Conservation (phyloP, 2,113 vertebrate species). For the Phodopus roborovskii region DNA sequence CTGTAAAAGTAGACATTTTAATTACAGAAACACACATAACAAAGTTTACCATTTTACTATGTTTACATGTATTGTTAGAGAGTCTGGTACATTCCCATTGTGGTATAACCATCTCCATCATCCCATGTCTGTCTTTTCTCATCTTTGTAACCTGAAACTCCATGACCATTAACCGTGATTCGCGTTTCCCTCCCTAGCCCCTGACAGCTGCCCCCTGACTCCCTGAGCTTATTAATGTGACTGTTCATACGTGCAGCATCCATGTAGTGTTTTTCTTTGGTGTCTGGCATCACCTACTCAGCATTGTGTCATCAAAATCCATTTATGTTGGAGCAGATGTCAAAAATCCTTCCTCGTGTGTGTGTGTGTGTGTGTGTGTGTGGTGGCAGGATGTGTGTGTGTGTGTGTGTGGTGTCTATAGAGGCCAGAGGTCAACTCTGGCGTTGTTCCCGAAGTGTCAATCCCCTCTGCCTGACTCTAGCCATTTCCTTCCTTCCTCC, state of each 20-base stretch:
- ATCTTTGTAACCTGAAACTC: background rate
- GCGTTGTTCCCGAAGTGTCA: background rate
- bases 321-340: background rate
- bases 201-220: background rate
- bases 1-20: background rate
- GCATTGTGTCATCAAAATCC: background rate
- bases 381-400: background rate
- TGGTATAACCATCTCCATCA: fast-evolving
- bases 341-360: background rate
- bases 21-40: background rate
- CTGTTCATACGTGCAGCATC: background rate
- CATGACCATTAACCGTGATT: fast-evolving
- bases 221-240: background rate
- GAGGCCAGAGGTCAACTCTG: background rate
- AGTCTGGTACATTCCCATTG: fast-evolving
- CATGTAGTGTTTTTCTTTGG: background rate
- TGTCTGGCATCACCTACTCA: background rate
- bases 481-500: no score
- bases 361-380: background rate
- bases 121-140: background rate
- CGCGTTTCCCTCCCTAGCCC: fast-evolving
- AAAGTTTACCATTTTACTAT: background rate
- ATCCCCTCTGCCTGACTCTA: background rate
- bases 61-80: background rate
- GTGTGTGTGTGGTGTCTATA: background rate